Evolutionary conservation across 2,888 invertebrate species (phyloP).

Genomic region (Volucella zonaria): DNA sequence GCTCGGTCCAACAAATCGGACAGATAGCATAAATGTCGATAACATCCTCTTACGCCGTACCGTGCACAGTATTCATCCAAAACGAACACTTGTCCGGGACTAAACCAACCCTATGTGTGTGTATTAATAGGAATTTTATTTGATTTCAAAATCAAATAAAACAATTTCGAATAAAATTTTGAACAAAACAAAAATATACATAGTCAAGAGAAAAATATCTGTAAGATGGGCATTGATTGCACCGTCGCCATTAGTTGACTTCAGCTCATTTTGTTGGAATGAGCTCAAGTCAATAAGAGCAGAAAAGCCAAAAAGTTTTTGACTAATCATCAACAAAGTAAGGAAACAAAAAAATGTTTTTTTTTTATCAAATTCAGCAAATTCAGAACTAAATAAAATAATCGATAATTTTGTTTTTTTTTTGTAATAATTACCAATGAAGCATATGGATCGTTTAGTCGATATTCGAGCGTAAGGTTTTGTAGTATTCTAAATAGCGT

Average conservation of each 20-base stretch:
- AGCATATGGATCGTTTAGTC: slow-evolving; percentile 98
- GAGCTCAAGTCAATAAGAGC: slow-evolving; percentile 11
- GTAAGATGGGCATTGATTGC: too few species aligned
- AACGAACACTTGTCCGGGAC: slow-evolving; percentile 99
- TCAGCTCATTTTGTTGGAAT: background rate
- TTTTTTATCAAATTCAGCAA: slow-evolving; percentile 9
- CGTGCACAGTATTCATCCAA: slow-evolving; percentile 98
- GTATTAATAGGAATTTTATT: slow-evolving; percentile 50
- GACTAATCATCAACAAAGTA: too few species aligned
- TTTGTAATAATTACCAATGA: slow-evolving; percentile 89
- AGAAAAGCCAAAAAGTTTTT: too few species aligned
- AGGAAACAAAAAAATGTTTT: background rate
- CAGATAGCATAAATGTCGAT: slow-evolving; percentile 97
- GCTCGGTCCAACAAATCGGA: slow-evolving; percentile 97
- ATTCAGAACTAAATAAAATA: slow-evolving; percentile 1
- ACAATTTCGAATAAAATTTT: background rate
- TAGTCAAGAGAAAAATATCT: too few species aligned
- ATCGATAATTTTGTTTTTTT: background rate
- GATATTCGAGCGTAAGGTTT: slow-evolving; percentile 95
- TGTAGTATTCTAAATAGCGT: slow-evolving; percentile 95
- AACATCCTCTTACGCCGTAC: slow-evolving; percentile 98
- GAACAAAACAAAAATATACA: slow-evolving; percentile 7
- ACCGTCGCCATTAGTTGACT: slow-evolving; percentile 12
- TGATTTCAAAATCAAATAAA: slow-evolving; percentile 18
- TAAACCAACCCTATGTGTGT: slow-evolving; percentile 95